phyloP scores from a whole-genome alignment of 35 echinoderm and acorn worm species.

The Heliocidaris erythrogramma region DNA sequence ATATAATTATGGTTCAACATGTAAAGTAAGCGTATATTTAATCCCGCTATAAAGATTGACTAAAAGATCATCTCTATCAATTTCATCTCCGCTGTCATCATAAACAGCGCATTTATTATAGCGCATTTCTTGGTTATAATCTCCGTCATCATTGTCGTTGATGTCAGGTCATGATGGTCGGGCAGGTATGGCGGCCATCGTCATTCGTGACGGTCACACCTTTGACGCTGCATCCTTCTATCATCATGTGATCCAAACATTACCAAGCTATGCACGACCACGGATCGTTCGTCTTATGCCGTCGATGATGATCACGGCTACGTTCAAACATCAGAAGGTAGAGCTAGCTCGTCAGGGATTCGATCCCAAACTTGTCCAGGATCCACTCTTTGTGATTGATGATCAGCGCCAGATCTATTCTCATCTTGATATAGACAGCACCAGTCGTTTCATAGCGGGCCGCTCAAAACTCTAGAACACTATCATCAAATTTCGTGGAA shows the following conservation, averaged over 20 bases:
- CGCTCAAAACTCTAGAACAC: not conserved
- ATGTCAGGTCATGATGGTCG: slow-evolving; percentile 52
- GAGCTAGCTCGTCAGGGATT: slow-evolving; percentile 33
- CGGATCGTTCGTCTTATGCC: not conserved
- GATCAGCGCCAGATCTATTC: not conserved
- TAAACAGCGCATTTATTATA: not conserved
- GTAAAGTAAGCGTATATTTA: too few relatives aligned
- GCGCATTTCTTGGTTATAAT: not conserved
- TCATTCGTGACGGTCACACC: slow-evolving; percentile 12
- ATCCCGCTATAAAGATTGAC: too few relatives aligned
- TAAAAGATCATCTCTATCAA: too few relatives aligned
- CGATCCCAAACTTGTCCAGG: slow-evolving; percentile 40
- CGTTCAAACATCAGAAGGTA: slow-evolving; percentile 52
- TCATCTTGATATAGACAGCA: not conserved
- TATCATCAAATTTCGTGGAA: too few relatives aligned
- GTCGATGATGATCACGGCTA: slow-evolving; percentile 44
- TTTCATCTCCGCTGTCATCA: too few relatives aligned
- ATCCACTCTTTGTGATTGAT: slow-evolving; percentile 42
- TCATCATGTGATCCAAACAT: not conserved
- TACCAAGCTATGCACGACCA: slow-evolving; percentile 44
- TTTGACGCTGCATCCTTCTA: slow-evolving; percentile 7
- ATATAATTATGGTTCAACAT: too few relatives aligned
- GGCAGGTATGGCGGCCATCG: slow-evolving; percentile 58
- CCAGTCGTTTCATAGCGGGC: not conserved
- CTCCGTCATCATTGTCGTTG: not conserved